Conservation (phyloP, 2,888 invertebrate species). For the Drosophila incognita region DNA sequence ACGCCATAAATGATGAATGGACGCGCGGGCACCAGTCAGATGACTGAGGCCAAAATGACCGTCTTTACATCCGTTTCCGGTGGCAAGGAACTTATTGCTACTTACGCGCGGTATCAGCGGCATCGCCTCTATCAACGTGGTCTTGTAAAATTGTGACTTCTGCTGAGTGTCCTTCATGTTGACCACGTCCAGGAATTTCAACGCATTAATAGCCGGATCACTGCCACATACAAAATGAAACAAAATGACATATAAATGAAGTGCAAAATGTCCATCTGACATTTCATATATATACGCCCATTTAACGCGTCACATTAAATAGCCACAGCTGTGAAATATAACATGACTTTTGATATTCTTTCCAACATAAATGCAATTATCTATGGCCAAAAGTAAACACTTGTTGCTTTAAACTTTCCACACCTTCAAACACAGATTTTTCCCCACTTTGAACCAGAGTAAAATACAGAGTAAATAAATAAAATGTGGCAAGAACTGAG, state of each 20-base stretch:
- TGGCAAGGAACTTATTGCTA: conserved; percentile 27
- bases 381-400: not conserved
- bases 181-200: conserved; percentile 96
- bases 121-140: conserved; percentile 93
- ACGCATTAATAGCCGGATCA: conserved; percentile 95
- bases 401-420: not conserved
- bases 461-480: conserved; percentile 4
- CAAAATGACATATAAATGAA: conserved; percentile 29
- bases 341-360: not conserved
- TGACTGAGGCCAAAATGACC: conserved; percentile 23
- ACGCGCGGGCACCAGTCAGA: conserved; percentile 24
- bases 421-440: not conserved
- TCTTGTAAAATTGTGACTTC: conserved; percentile 95
- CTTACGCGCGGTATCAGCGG: conserved; percentile 95
- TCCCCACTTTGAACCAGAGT: not conserved
- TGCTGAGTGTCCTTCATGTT: conserved; percentile 95
- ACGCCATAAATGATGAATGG: conserved; percentile 71
- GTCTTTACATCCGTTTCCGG: conserved; percentile 51
- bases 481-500: not conserved
- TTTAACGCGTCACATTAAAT: not conserved
- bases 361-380: not conserved
- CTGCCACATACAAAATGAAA: conserved; percentile 85
- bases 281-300: not conserved
- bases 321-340: not conserved
- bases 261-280: conserved; percentile 1